Base-by-base conservation (phyloP, 2,113 vertebrate species). In the Brienomyrus longianalis region DNA sequence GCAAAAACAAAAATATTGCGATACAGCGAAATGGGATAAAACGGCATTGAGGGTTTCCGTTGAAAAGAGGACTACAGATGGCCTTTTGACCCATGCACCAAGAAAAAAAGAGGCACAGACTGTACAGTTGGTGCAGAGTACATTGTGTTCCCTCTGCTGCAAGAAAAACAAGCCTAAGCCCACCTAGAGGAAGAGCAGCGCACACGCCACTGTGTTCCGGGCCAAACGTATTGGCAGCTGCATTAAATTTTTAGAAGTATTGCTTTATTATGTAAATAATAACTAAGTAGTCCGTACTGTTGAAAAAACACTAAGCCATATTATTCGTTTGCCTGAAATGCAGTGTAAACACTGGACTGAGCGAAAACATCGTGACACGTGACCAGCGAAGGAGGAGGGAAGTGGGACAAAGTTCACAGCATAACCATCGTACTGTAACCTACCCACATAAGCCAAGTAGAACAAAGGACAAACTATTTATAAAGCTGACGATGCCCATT, bases 351-450 rank as follows among this genome's bases (percentile, higher is more conserved):
- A 52, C 59, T 10, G 21, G 43, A 52, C 59, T 10, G 21, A 43
- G 10, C 90, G 90, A 94, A 94, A 94, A 93, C 93, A 92, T 21
- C 0, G 0, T 27, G 0, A 92, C 93, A 94, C 89, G 86, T 91
- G 92, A 90, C 48, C n/a, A 3, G 45, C 3, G 23, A 35, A 80
- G 74, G 88, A 52, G 88, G 0, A 39, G 87, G 0, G 91, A 91
- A 91, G 86, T 96, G 6, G 94, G 92, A 93, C 54, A 95, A 94
- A 95, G 94, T 94, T 94, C 92, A 96, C 50, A 66, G 90, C 91
- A 45, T 59, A 74, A 88, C 59, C 50, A 89, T 23, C 47, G 47
- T 13, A 88, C 47, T 88, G 21, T 89, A 77, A 48, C 47, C 87
- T 51, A 52, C 13, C 66, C 21, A 21, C 45, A 23, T 43, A 8